phyloP scores from a whole-genome alignment of 2,888 invertebrate species.

The Noctua pronuba region DNA sequence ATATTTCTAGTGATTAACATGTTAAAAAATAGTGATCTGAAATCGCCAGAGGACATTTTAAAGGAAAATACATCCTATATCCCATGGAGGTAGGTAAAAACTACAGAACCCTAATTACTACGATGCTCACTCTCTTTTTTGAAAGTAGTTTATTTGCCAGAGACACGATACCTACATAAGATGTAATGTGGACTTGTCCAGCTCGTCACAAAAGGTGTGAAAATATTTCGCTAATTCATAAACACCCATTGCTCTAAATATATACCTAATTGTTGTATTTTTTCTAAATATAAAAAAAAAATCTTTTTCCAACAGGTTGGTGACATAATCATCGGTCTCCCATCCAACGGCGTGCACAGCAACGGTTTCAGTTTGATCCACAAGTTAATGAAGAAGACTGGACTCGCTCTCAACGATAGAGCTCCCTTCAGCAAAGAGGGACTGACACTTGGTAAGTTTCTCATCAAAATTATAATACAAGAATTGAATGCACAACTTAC shows the following conservation, averaged over 20 bases:
- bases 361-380: slow-evolving; percentile 99
- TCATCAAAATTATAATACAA: too few species aligned
- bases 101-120: background rate
- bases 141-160: background rate
- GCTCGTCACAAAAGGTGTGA: background rate
- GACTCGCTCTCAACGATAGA: slow-evolving; percentile 92
- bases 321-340: slow-evolving; percentile 96
- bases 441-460: slow-evolving; percentile 92
- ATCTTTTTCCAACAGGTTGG: slow-evolving; percentile 85
- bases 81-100: background rate
- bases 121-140: background rate
- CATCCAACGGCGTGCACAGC: slow-evolving; percentile 98
- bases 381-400: slow-evolving; percentile 94
- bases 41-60: background rate
- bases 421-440: slow-evolving; percentile 93
- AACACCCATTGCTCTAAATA: background rate
- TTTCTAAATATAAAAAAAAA: background rate
- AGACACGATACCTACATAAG: background rate
- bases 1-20: background rate
- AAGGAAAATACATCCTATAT: background rate
- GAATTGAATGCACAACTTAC: too few species aligned
- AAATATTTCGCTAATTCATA: background rate
- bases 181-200: too few species aligned
- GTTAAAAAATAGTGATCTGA: background rate
- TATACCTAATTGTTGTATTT: background rate